Percentiles rank a stretch among this genome's conserved stretches.
Conservation (phyloP, 2,797 vertebrate species). For the Paedocypris micromegethes region DNA sequence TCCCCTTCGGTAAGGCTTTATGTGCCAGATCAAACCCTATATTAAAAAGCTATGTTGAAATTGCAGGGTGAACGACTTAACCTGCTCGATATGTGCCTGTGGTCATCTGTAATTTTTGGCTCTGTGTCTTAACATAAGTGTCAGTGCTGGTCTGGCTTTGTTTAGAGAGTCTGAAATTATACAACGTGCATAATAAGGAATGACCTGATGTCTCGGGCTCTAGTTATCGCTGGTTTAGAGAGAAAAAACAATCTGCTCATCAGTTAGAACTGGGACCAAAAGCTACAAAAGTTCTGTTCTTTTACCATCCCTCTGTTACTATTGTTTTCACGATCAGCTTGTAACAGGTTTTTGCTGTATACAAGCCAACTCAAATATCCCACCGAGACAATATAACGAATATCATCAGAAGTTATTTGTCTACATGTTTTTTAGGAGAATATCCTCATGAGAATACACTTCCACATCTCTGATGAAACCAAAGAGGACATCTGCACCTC, state of each 20-base stretch:
- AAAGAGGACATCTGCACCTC: conserved; percentile 95
- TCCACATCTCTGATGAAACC: conserved; percentile 91
- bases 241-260: conserved; percentile 26
- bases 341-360: too few species aligned
- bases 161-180: conserved; percentile 13
- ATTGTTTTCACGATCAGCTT: neutral
- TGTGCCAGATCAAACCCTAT: neutral
- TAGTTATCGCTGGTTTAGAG: conserved; percentile 9
- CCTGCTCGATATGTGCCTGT: too few species aligned
- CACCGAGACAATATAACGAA: too few species aligned
- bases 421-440: conserved; percentile 74
- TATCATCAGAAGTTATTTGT: too few species aligned
- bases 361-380: too few species aligned
- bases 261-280: neutral
- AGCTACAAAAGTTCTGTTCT: conserved; percentile 4
- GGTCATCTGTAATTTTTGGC: neutral
- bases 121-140: neutral
- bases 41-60: conserved; percentile 10
- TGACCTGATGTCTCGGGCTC: conserved; percentile 6
- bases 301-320: neutral
- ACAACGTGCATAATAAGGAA: conserved; percentile 8
- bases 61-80: neutral
- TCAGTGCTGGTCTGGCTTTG: neutral
- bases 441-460: conserved; percentile 92
- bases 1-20: conserved; percentile 7